Base-by-base conservation (phyloP, 2,113 vertebrate genomes). In the Antennarius striatus region DNA sequence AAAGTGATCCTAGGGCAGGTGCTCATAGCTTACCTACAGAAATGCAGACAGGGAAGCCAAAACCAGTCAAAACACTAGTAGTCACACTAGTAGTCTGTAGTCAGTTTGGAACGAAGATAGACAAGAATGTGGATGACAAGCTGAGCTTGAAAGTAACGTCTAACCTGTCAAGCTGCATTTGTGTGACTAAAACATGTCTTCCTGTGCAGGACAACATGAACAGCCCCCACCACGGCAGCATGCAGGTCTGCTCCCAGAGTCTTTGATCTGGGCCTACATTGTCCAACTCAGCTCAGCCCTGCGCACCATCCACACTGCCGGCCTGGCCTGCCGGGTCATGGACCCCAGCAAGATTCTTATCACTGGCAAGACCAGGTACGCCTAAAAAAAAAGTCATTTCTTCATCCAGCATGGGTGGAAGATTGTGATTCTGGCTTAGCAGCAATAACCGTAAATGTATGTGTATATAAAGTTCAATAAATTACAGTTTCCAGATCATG, bases 261-360 rank as follows among this genome's bases (percentile, higher is more conserved):
- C 98, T 61, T 93, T 99, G 63, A 99, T 99, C 82, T 99, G 98
- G 98, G 98, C 98, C 0, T 99, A 99, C 63, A 96, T 99, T 3
- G 98, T 99, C 70, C 98, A 99, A 75, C 92, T 99, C 16, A 99
- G 96, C 81, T 99, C 98, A 3, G 98, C 98, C 0, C 80, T 99
- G 71, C 93, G 98, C 30, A 98, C 95, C 85, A 96, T 98, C 87
- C 98, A 99, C 83, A 99, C 98, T 2, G 97, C 96, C 5, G 98
- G 98, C 48, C 89, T 99, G 73, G 98, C 96, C 0, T 99, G 97
- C 86, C 93, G 97, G 46, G 96, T 98, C 70, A 98, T 99, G 98
- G 96, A 99, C 86, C 98, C 98, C 86, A 98, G 95, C 45, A 99
- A 99, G 89, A 99, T 99, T 93, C 92, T 99, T 69, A 96, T 99